Percentiles rank a stretch among this genome's conserved stretches.
These are phyloP conservation scores for Hemistola chrysoprasaria DNA, from an alignment of 2,888 invertebrate species.

Conservation along the genomic window DNA sequence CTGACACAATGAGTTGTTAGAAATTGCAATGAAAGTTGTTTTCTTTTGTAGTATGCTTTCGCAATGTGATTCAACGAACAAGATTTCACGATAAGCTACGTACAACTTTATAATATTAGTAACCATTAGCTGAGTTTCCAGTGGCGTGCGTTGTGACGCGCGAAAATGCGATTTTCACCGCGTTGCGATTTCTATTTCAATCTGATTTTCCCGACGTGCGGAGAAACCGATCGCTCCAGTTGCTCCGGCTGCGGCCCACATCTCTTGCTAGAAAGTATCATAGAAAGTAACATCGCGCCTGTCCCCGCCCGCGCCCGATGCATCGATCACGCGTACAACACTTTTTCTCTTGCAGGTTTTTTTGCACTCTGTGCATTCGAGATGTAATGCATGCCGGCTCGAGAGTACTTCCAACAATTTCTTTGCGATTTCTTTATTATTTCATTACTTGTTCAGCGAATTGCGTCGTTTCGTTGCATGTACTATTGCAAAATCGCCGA, in stretches of 20 bases:
- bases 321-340: slow-evolving; percentile 60
- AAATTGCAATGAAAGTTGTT: neutral
- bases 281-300: slow-evolving; percentile 79
- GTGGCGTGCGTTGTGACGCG: slow-evolving; percentile 63
- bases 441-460: slow-evolving; percentile 1
- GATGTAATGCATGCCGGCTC: slow-evolving; percentile 37
- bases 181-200: slow-evolving; percentile 79
- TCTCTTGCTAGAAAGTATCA: slow-evolving; percentile 81
- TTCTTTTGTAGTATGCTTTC: slow-evolving; percentile 4
- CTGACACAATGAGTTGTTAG: too few relatives aligned
- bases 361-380: slow-evolving; percentile 39
- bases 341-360: slow-evolving; percentile 56
- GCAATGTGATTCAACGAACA: slow-evolving; percentile 2
- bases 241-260: slow-evolving; percentile 74
- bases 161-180: slow-evolving; percentile 76
- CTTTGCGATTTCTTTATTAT: slow-evolving; percentile 9
- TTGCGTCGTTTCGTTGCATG: slow-evolving; percentile 1
- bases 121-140: slow-evolving; percentile 52
- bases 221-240: slow-evolving; percentile 81
- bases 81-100: too few relatives aligned
- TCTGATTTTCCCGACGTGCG: slow-evolving; percentile 78
- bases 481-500: slow-evolving; percentile 14
- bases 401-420: slow-evolving; percentile 10
- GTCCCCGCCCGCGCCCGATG: slow-evolving; percentile 66
- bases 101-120: too few relatives aligned